Evolutionary conservation across 2,888 invertebrate genomes (phyloP).

Genomic region (Cephus pygmeus): DNA sequence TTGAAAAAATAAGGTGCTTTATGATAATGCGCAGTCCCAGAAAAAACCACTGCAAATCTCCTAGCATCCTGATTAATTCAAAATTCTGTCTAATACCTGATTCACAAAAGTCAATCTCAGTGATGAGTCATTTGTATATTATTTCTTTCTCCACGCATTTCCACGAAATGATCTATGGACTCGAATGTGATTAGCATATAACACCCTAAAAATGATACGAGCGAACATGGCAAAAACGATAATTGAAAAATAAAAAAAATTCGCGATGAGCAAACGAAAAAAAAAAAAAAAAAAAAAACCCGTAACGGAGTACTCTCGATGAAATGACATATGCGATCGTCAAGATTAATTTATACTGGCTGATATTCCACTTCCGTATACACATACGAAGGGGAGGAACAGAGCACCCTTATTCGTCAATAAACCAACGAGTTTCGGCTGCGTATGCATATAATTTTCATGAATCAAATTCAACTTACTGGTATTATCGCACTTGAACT

Average conservation of each 20-base stretch:
- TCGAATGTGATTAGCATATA: background rate
- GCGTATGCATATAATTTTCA: slow-evolving; percentile 41
- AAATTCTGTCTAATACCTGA: background rate
- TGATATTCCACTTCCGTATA: no score
- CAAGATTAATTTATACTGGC: no score
- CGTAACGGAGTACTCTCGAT: no score
- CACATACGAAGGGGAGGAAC: no score
- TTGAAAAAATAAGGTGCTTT: slow-evolving; percentile 25
- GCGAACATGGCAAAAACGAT: background rate
- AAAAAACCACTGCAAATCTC: slow-evolving; percentile 19
- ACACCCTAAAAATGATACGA: background rate
- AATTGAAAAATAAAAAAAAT: background rate
- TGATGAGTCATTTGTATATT: no score
- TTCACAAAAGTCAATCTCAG: background rate
- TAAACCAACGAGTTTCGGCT: background rate
- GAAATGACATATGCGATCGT: no score
- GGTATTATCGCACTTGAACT: slow-evolving; percentile 4
- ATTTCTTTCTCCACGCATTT: background rate
- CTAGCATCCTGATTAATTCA: background rate
- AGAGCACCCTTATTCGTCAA: no score
- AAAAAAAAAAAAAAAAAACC: background rate
- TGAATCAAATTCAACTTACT: slow-evolving; percentile 42
- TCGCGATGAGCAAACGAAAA: background rate
- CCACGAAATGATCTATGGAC: background rate
- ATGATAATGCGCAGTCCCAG: slow-evolving; percentile 14